Percentiles rank a stretch among this genome's conserved stretches.
Conservation (phyloP, 2,797 vertebrate species). For the Melanotaenia pygmaea region DNA sequence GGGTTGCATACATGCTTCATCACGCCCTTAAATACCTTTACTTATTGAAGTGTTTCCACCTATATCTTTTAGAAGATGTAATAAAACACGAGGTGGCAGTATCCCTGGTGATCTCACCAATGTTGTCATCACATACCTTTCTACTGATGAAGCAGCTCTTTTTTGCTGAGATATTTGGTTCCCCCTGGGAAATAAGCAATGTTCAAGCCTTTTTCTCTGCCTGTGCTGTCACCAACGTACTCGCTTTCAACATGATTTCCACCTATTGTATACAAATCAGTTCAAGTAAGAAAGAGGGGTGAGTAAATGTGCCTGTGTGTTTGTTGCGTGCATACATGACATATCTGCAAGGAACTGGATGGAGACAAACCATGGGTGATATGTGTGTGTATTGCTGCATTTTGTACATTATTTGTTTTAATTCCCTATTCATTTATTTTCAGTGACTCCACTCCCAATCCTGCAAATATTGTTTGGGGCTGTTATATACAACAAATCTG, state of each 20-base stretch:
- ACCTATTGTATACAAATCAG: constrained; percentile 77
- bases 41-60: constrained; percentile 39
- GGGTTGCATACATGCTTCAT: constrained; percentile 32
- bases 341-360: neutral
- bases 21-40: constrained; percentile 37
- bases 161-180: constrained; percentile 64
- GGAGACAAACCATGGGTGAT: neutral
- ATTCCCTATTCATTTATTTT: constrained; percentile 42
- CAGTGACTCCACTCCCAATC: constrained; percentile 46
- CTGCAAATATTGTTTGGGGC: constrained; percentile 61
- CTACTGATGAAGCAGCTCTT: constrained; percentile 65
- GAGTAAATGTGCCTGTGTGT: constrained; percentile 6
- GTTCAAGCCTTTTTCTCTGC: constrained; percentile 64
- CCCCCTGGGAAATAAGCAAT: constrained; percentile 80
- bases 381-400: constrained; percentile 20
- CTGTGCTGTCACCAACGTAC: constrained; percentile 66
- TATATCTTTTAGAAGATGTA: constrained; percentile 68
- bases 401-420: constrained; percentile 51
- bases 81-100: constrained; percentile 72
- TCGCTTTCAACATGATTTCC: constrained; percentile 73
- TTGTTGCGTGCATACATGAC: constrained; percentile 6
- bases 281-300: constrained; percentile 54
- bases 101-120: constrained; percentile 65
- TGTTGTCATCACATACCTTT: constrained; percentile 64
- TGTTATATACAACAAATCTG: constrained; percentile 61